These are phyloP conservation scores for Onychostoma macrolepis DNA, from an alignment of 2,113 vertebrate species.

Conservation along the genomic window DNA sequence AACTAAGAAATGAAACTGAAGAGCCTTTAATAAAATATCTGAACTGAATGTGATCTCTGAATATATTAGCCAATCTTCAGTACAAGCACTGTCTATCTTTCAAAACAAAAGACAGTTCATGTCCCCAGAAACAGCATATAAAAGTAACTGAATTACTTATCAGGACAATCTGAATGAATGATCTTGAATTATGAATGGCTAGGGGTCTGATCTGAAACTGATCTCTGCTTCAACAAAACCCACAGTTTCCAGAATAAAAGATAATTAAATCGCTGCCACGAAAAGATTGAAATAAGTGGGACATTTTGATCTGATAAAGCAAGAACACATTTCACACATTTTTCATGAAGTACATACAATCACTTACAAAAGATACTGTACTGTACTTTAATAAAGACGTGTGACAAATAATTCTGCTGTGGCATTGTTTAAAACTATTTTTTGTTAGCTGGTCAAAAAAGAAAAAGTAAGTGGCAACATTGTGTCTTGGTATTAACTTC, in stretches of 20 bases:
- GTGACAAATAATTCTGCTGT: not conserved
- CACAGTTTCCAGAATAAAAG: not conserved
- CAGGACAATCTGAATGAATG: not conserved
- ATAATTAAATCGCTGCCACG: not conserved
- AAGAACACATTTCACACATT: not conserved
- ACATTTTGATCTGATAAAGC: not conserved
- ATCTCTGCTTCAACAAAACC: slow-evolving; percentile 9
- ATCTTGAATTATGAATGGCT: not conserved
- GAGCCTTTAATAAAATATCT: not conserved
- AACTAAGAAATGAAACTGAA: not conserved
- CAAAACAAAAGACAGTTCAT: not conserved
- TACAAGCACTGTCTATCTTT: not conserved
- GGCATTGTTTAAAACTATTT: not conserved
- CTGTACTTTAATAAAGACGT: not conserved
- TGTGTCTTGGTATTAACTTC: not conserved
- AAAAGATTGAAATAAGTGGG: not conserved
- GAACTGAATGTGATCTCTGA: slow-evolving; percentile 5
- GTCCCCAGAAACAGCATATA: not conserved
- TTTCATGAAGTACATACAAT: not conserved
- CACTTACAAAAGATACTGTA: not conserved
- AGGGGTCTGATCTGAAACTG: not conserved
- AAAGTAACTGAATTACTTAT: not conserved
- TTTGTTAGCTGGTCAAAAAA: not conserved
- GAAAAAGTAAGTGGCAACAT: not conserved
- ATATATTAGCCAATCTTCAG: not conserved